Evolutionary conservation across 2,113 vertebrate genomes (phyloP).

Genomic region (Actenoides lindsayi): DNA sequence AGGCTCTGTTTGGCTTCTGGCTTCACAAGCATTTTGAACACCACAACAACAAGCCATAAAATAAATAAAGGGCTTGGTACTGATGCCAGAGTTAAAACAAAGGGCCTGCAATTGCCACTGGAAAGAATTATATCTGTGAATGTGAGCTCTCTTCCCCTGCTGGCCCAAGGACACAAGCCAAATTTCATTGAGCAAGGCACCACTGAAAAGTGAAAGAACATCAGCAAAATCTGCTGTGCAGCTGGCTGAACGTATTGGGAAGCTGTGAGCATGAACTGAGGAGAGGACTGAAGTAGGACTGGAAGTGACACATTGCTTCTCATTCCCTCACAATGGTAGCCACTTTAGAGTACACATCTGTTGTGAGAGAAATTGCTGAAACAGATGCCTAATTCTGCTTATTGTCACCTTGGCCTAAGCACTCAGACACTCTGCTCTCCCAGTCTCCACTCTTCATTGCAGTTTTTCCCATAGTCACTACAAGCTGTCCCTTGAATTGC

Average conservation of each 20-base stretch:
- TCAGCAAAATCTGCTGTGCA: constrained; percentile 39
- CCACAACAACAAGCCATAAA: constrained; percentile 44
- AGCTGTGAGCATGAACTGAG: neutral
- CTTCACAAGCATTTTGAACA: constrained; percentile 32
- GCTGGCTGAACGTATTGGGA: constrained; percentile 3
- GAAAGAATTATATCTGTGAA: constrained; percentile 40
- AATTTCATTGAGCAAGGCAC: constrained; percentile 48
- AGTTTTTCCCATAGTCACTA: neutral
- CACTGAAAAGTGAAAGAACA: constrained; percentile 9
- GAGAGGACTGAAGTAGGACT: neutral
- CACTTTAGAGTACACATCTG: neutral
- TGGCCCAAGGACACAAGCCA: constrained; percentile 1
- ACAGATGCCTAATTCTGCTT: neutral
- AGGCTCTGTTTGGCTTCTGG: neutral
- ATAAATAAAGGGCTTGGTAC: constrained; percentile 20
- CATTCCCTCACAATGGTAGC: neutral
- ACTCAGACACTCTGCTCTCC: neutral
- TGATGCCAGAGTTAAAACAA: constrained; percentile 28
- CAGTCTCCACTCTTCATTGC: neutral
- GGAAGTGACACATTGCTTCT: neutral
- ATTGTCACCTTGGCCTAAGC: neutral
- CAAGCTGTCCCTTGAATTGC: neutral
- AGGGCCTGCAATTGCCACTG: neutral
- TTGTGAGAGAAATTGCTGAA: neutral
- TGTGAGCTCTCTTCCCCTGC: constrained; percentile 33